Conservation (phyloP, 2,888 invertebrate species). For the Petrophora chlorosata region DNA sequence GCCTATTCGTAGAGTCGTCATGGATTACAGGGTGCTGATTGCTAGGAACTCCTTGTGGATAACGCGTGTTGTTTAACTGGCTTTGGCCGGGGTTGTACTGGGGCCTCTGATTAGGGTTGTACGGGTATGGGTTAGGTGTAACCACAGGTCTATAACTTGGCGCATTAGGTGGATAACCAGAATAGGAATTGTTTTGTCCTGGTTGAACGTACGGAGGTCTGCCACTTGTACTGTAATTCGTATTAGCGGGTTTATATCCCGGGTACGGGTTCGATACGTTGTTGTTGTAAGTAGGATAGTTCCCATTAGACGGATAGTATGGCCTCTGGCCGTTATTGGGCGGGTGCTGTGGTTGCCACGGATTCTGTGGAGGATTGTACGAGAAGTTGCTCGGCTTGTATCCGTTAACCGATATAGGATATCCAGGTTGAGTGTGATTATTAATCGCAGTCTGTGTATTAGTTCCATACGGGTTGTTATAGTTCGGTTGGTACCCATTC, state of each 20-base stretch:
- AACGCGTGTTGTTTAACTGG: constrained; percentile 8
- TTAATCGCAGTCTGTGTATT: not conserved
- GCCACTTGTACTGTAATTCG: constrained; percentile 19
- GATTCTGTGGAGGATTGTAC: constrained; percentile 2
- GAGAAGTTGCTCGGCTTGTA: not conserved
- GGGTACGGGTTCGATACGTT: constrained; percentile 13
- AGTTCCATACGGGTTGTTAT: constrained; percentile 6
- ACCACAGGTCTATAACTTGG: constrained; percentile 12
- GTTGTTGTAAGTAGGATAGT: constrained; percentile 9
- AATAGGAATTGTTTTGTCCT: constrained; percentile 21
- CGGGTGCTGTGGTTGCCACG: constrained; percentile 3
- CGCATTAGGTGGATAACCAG: constrained; percentile 18
- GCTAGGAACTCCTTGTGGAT: constrained; percentile 15
- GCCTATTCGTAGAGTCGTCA: constrained; percentile 16
- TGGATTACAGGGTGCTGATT: constrained; percentile 23
- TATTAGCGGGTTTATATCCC: constrained; percentile 17
- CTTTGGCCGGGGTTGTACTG: constrained; percentile 25
- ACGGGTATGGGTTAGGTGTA: constrained; percentile 10
- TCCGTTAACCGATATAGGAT: constrained; percentile 1
- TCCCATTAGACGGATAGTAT: constrained; percentile 8
- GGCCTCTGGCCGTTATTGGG: constrained; percentile 7
- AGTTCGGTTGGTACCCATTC: constrained; percentile 4
- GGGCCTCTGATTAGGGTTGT: constrained; percentile 30
- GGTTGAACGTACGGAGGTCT: constrained; percentile 22
- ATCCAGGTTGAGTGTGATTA: constrained; percentile 5